Percentiles rank a stretch among this genome's conserved stretches.
phyloP scores from a whole-genome alignment of 2,888 invertebrate genomes.

The Dromius quadrimaculatus region DNA sequence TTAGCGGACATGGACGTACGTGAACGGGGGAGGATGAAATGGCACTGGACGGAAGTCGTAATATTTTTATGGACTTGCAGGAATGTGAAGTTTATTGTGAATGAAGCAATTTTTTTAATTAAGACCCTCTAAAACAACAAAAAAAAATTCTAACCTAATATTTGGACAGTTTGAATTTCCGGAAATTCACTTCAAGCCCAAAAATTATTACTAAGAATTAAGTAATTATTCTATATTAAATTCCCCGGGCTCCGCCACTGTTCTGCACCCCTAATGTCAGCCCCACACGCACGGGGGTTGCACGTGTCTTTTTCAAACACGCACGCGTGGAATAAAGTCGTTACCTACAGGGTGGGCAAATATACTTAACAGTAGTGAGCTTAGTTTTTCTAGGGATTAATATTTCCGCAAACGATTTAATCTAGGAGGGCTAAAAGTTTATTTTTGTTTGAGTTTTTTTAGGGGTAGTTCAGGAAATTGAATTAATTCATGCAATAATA shows the following conservation, averaged over 20 bases:
- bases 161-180: no score
- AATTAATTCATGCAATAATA: no score
- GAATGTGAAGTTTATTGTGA: constrained; percentile 28
- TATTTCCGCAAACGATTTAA: background rate
- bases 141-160: background rate
- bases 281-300: background rate
- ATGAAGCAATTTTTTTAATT: background rate
- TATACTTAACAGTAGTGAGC: constrained; percentile 22
- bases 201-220: background rate
- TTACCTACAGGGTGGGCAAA: constrained; percentile 13
- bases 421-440: background rate
- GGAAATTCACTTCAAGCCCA: constrained; percentile 9
- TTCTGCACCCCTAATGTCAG: background rate
- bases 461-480: no score
- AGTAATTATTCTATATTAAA: constrained; percentile 19
- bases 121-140: background rate
- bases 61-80: constrained; percentile 33
- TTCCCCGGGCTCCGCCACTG: constrained; percentile 18
- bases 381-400: background rate
- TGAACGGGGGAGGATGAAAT: constrained; percentile 9
- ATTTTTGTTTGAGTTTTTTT: constrained; percentile 3
- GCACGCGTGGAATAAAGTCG: background rate
- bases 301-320: constrained; percentile 41
- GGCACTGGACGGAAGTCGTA: constrained; percentile 27
- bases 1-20: constrained; percentile 30